These are phyloP conservation scores for Archegozetes longisetosus DNA, from an alignment of 1,140 invertebrate species.

Conservation along the genomic window DNA sequence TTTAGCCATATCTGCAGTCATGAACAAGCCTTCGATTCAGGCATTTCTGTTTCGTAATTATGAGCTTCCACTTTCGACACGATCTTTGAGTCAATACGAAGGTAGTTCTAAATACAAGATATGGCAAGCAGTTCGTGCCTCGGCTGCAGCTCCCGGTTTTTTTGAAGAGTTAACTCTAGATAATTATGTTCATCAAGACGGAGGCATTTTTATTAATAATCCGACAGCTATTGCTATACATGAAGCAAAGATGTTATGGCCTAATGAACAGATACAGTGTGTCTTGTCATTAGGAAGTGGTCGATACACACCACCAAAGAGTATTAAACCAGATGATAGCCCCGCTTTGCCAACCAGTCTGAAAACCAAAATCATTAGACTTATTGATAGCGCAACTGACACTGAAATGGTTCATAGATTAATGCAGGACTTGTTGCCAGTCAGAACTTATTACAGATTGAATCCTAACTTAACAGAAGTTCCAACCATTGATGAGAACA, in stretches of 20 bases:
- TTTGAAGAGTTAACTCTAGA: slow-evolving; percentile 68
- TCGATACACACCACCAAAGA: slow-evolving; percentile 30
- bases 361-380: slow-evolving; percentile 60
- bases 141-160: slow-evolving; percentile 79
- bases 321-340: slow-evolving; percentile 6
- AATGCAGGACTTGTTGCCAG: slow-evolving; percentile 60
- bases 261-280: slow-evolving; percentile 56
- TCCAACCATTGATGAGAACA: slow-evolving; percentile 63
- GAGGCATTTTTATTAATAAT: slow-evolving; percentile 76
- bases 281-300: slow-evolving; percentile 79
- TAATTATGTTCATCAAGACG: slow-evolving; percentile 64
- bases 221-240: slow-evolving; percentile 74
- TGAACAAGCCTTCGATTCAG: slow-evolving; percentile 56
- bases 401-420: slow-evolving; percentile 68
- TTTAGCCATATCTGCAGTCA: slow-evolving; percentile 57
- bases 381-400: slow-evolving; percentile 70
- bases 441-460: slow-evolving; percentile 64
- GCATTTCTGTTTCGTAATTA: slow-evolving; percentile 87
- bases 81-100: slow-evolving; percentile 49
- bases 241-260: slow-evolving; percentile 71
- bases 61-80: slow-evolving; percentile 50
- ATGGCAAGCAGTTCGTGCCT: slow-evolving; percentile 79
- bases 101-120: slow-evolving; percentile 53
- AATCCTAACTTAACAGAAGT: slow-evolving; percentile 76
- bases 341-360: slow-evolving; percentile 27